Base-by-base conservation (phyloP, 2,888 invertebrate genomes). In the Ichneumoninae sp. region DNA sequence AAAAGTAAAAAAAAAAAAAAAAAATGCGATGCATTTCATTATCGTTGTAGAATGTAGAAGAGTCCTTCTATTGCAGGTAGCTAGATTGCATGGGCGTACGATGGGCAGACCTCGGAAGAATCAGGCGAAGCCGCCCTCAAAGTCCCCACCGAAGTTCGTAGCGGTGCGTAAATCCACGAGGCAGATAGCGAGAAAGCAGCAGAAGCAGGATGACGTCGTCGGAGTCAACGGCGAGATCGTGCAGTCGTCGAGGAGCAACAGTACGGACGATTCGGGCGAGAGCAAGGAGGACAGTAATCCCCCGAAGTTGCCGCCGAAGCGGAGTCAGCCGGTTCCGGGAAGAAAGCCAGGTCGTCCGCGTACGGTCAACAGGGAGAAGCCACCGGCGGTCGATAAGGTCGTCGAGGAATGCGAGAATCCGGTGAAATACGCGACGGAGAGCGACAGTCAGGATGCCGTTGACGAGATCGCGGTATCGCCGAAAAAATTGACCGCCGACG, bases 171-270 rank as follows among this genome's bases (percentile, higher is more conserved):
- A 93, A 73, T 93, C 93, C 1, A 92, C 88, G 75, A 89, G 93
- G 66, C 93, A 94, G 83, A 92, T 93, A 87, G 93, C 93, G 3
- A 91, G 91, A 54, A 93, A 93, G 50, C 92, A 93, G 78, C 86
- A 75, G 10, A 74, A 89, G 26, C 91, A 92, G 44, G 92, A 92
- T 13, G 92, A 93, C 54, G 91, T 90, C 4, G 91, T 90, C 13
- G 89, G 91, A 40, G 47, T 88, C 0, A 93, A 93, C 71, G 93
- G 93, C 5, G 92, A 92, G 16, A 78, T 89, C 33, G 60, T 83
- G 13, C 87, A 88, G 22, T 65, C 87, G 30, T 77, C 86, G 22
- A 82, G 76, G 33, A 76, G 86, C 44, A 89, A 88, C 44, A 89
- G 87, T 66, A 80, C 86, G 4, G 91, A 92, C 54, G 91, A 92